These are phyloP conservation scores for Caenorhabditis wallacei DNA, from an alignment of 2,888 invertebrate genomes.

Conservation along the genomic window DNA sequence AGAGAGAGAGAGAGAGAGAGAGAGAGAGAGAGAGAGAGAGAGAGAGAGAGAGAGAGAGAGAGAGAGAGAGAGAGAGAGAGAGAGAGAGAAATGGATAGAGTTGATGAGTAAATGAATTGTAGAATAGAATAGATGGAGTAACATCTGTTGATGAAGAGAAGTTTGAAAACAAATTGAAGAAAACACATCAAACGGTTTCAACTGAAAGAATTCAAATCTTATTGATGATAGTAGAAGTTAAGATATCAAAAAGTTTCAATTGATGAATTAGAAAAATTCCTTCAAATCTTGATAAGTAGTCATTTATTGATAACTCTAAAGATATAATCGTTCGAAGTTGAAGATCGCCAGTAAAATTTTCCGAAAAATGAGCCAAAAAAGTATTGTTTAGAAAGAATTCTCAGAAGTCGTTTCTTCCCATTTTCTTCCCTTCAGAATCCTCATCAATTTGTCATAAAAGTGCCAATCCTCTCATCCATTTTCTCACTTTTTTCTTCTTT, in stretches of 20 bases:
- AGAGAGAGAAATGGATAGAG: slow-evolving; percentile 10
- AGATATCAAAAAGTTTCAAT: too few relatives aligned
- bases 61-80: slow-evolving; percentile 9
- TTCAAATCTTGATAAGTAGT: too few relatives aligned
- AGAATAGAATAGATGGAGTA: not conserved
- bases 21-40: slow-evolving; percentile 1
- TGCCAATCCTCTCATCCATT: slow-evolving; percentile 6
- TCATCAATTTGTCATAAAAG: not conserved
- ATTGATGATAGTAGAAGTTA: too few relatives aligned
- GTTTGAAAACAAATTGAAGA: not conserved
- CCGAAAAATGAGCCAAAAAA: too few relatives aligned
- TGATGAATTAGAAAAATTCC: too few relatives aligned
- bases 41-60: too few relatives aligned
- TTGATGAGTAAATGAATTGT: slow-evolving; percentile 12
- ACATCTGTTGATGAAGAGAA: slow-evolving; percentile 25
- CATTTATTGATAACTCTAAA: too few relatives aligned
- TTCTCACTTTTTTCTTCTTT: too few relatives aligned
- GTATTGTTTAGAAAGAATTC: too few relatives aligned
- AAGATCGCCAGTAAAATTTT: too few relatives aligned
- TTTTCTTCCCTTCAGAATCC: not conserved
- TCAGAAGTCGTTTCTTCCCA: too few relatives aligned
- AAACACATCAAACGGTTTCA: not conserved
- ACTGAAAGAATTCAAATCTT: not conserved
- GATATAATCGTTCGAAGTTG: too few relatives aligned
- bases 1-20: slow-evolving; percentile 23